These are phyloP conservation scores for Microplitis demolitor DNA, from an alignment of 1,140 invertebrate species.

Conservation along the genomic window DNA sequence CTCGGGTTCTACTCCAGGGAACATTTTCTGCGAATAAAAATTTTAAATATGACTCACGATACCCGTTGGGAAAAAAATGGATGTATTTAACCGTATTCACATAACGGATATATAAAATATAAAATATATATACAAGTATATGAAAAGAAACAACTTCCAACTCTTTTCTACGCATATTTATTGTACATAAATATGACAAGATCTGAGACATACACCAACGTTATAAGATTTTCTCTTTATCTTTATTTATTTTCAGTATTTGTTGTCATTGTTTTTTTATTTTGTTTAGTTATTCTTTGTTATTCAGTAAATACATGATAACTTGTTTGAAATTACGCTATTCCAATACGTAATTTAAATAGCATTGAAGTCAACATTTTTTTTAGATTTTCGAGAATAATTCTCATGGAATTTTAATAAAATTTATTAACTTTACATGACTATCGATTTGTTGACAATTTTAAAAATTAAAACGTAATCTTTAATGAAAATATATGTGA, in stretches of 20 bases:
- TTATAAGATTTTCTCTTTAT: neutral
- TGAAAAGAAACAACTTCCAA: neutral
- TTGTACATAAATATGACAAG: constrained; percentile 9
- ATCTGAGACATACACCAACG: neutral
- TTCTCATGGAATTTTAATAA: too few species aligned
- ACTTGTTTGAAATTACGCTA: too few species aligned
- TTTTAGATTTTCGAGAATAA: too few species aligned
- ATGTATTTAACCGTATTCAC: neutral
- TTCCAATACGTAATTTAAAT: too few species aligned
- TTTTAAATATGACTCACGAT: constrained; percentile 9
- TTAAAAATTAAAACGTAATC: too few species aligned
- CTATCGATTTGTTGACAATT: too few species aligned
- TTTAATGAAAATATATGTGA: too few species aligned
- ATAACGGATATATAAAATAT: constrained; percentile 2
- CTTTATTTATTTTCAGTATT: neutral
- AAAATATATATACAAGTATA: neutral
- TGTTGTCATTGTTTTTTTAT: neutral
- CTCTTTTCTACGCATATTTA: neutral
- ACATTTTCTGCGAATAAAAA: constrained; percentile 17
- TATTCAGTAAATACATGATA: too few species aligned
- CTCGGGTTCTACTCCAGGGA: constrained; percentile 7
- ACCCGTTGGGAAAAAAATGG: neutral
- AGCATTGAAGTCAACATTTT: too few species aligned
- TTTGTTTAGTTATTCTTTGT: too few species aligned
- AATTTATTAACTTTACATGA: too few species aligned